Base-by-base conservation (phyloP, 1,140 invertebrate genomes). In the Thalassaphorura encarpata region DNA sequence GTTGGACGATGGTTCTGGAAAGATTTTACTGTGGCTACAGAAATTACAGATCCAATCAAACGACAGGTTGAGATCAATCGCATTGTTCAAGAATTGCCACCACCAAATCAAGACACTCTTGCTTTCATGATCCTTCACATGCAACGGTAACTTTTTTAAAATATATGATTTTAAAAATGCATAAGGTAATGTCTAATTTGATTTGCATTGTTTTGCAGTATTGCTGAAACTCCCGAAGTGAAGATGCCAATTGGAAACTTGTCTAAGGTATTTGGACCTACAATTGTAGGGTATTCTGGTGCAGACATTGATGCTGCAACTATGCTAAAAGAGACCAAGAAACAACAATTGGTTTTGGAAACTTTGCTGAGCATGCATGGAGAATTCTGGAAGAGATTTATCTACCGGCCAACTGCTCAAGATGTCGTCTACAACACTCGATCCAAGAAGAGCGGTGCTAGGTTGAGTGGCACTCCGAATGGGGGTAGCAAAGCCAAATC, bases 61-160 rank as follows among this genome's bases (percentile, higher is more conserved):
- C 69, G 70, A 1, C 74, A 78, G 24, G 75, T 78, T 26, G 75
- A 73, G 26, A 60, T 90, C 23, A 81, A 80, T 67, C 76, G 82
- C 62, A 78, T 81, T 1, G 78, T 94, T 56, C 76, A 79, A 16
- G 75, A 83, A 57, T 69, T 95, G 33, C 90, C 91, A 3, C 78
- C 80, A 52, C 80, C 89, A 1, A 94, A 95, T 71, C 76, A 85
- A 27, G 89, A 95, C 67, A 92, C 89, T 1, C 69, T 95, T 23
- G 87, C 89, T 2, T 94, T 83, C 67, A 68, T 95, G 2, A 78
- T 90, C 36, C 69, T 89, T 3, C 91, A 95, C 73, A 77, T 93
- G 39, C 84, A 89, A 71, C 80, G 75, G 81, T 83, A 71, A 60
- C 15, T 23, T 23, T 45, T 6, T 6, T n/a, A 6, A 21, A 11